phyloP scores from a whole-genome alignment of 2,113 vertebrate species.

The Reinhardtius hippoglossoides region DNA sequence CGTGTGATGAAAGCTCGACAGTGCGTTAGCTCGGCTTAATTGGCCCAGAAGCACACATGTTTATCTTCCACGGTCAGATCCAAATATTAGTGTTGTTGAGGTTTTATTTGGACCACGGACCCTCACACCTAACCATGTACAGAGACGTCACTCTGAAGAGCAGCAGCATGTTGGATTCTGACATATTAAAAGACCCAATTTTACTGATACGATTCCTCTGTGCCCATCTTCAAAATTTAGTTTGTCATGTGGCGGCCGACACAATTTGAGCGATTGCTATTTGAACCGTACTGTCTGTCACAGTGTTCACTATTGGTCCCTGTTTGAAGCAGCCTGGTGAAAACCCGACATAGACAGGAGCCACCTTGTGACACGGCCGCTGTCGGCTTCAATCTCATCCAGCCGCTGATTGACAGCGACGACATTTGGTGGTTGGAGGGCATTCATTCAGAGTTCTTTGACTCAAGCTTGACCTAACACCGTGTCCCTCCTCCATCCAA shows the following conservation, averaged over 20 bases:
- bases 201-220: conserved; percentile 4
- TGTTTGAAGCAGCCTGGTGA: conserved; percentile 27
- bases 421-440: conserved; percentile 73
- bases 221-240: background rate
- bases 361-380: conserved; percentile 41
- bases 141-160: background rate
- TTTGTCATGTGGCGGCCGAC: conserved; percentile 18
- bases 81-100: background rate
- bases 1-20: conserved; percentile 28
- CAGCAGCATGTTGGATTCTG: background rate
- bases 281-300: conserved; percentile 34
- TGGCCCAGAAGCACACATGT: conserved; percentile 11
- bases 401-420: conserved; percentile 69
- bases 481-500: conserved; percentile 43
- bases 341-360: conserved; percentile 42
- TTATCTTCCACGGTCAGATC: background rate
- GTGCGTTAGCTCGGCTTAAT: conserved; percentile 13
- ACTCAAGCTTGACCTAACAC: conserved; percentile 74
- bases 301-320: conserved; percentile 34
- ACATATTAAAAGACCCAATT: conserved; percentile 1
- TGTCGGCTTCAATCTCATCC: conserved; percentile 62
- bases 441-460: conserved; percentile 58
- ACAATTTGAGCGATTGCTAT: conserved; percentile 44
- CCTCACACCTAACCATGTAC: background rate
- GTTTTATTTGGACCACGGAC: background rate